These are phyloP conservation scores for Stictonetta naevosa DNA, from an alignment of 2,113 vertebrate species.

Conservation along the genomic window DNA sequence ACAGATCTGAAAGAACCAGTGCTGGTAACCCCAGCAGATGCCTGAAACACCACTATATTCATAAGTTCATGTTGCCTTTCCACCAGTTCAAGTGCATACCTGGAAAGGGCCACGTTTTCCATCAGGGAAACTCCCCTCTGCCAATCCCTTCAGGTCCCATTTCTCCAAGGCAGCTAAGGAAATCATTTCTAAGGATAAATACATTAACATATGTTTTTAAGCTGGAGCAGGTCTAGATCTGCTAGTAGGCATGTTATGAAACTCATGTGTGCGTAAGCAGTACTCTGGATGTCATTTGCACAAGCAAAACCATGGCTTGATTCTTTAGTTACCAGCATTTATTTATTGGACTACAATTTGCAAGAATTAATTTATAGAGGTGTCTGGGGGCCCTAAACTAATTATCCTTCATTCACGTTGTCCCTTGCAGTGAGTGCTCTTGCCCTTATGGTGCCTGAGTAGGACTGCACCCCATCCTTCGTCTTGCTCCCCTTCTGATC, in stretches of 20 bases:
- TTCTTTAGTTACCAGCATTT: background rate
- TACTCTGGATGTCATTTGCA: constrained; percentile 43
- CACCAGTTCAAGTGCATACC: constrained; percentile 10
- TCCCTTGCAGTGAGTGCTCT: background rate
- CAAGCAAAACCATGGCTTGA: background rate
- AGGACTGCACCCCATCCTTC: background rate
- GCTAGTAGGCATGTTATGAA: constrained; percentile 28
- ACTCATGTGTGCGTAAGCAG: background rate
- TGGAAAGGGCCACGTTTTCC: constrained; percentile 58
- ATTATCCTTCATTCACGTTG: background rate
- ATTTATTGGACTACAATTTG: background rate
- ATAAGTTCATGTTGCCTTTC: constrained; percentile 40
- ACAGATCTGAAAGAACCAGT: constrained; percentile 51
- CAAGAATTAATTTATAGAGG: background rate
- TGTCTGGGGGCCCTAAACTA: background rate
- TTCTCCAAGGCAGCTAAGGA: constrained; percentile 54
- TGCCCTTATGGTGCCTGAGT: background rate
- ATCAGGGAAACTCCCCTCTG: constrained; percentile 33
- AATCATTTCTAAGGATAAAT: constrained; percentile 42
- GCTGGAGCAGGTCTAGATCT: constrained; percentile 61
- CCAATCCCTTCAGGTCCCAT: constrained; percentile 43
- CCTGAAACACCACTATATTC: constrained; percentile 13
- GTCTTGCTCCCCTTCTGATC: rapidly evolving
- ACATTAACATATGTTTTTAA: constrained; percentile 63
- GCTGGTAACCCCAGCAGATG: constrained; percentile 45